These are phyloP conservation scores for Platygyra sinensis DNA, from an alignment of 64 coral and sea anemone genomes.

Conservation along the genomic window DNA sequence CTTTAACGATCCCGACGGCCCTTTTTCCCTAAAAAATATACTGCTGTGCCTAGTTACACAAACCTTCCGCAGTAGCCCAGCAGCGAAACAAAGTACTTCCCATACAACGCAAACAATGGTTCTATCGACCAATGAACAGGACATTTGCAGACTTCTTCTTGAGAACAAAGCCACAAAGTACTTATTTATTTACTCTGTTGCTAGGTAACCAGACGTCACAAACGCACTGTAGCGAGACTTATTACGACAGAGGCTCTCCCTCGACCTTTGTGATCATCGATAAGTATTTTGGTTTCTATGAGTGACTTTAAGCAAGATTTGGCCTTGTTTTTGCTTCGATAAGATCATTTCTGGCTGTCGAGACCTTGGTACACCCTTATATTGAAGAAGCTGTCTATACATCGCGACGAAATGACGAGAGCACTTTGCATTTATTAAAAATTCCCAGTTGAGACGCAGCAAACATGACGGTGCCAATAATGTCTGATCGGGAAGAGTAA, in stretches of 20 bases:
- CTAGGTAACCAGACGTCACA: slow-evolving; percentile 32
- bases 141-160: background rate
- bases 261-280: background rate
- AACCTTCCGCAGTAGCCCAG: slow-evolving; percentile 13
- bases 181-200: slow-evolving; percentile 31
- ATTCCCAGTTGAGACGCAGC: background rate
- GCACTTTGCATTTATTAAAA: background rate
- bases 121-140: background rate
- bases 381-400: background rate
- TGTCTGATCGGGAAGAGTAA: slow-evolving; percentile 25
- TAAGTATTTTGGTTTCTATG: background rate
- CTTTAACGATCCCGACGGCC: background rate
- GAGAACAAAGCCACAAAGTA: background rate
- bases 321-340: background rate
- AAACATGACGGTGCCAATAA: slow-evolving; percentile 19
- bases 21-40: background rate
- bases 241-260: slow-evolving; percentile 13
- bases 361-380: background rate
- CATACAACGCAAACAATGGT: background rate
- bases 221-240: background rate
- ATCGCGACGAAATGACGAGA: background rate
- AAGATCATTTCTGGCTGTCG: background rate
- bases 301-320: background rate
- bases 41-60: slow-evolving; percentile 6
- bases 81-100: slow-evolving; percentile 31